Evolutionary conservation across 2,797 vertebrate species (phyloP).

Genomic region (Eutrigla gurnardus): DNA sequence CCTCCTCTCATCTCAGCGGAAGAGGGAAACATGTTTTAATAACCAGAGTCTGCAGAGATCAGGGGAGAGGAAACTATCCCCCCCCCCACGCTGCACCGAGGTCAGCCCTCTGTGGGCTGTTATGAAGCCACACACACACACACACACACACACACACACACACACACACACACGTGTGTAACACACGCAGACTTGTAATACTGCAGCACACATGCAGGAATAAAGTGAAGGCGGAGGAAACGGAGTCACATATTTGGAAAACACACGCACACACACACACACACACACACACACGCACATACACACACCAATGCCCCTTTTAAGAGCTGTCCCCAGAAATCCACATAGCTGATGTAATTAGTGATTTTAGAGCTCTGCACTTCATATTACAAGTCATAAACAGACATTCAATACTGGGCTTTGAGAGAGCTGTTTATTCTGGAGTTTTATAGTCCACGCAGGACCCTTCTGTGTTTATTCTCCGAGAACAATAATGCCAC

Average conservation of each 20-base stretch:
- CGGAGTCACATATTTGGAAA: constrained; percentile 23
- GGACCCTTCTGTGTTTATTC: constrained; percentile 80
- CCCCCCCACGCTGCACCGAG: constrained; percentile 38
- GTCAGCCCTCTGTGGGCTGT: constrained; percentile 60
- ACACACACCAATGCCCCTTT: constrained; percentile 50
- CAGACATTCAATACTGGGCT: constrained; percentile 84
- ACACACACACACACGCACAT: constrained; percentile 39
- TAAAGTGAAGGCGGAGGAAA: constrained; percentile 34
- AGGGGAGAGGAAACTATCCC: constrained; percentile 71
- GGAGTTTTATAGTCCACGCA: constrained; percentile 76
- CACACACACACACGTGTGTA: constrained; percentile 22
- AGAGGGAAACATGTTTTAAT: constrained; percentile 79
- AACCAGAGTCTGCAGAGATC: constrained; percentile 74
- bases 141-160: constrained; percentile 16
- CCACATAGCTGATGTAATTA: constrained; percentile 83
- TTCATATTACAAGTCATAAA: constrained; percentile 84
- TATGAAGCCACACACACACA: constrained; percentile 47
- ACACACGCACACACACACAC: constrained; percentile 39
- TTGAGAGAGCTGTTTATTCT: constrained; percentile 82
- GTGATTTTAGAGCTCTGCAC: constrained; percentile 81
- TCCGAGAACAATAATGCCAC: constrained; percentile 82
- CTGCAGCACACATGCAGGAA: constrained; percentile 11
- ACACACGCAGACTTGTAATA: constrained; percentile 8
- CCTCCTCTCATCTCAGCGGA: constrained; percentile 71
- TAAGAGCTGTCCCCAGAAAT: constrained; percentile 74